Conservation (phyloP, 92 coral and sea anemone genomes). For the Porites rus region DNA sequence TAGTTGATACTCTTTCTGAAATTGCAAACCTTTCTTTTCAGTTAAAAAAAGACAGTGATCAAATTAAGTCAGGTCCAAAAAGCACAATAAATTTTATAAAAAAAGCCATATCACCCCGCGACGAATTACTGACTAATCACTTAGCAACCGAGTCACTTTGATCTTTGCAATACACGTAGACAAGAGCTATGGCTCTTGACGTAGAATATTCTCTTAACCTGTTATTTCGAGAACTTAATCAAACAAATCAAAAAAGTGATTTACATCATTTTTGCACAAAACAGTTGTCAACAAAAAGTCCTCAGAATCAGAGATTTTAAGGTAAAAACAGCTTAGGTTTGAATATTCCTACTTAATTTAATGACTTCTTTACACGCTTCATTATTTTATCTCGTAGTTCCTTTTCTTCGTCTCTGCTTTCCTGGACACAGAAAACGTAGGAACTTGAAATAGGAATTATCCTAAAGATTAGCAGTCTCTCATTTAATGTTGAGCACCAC, state of each 20-base stretch:
- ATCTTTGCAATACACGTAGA: background rate
- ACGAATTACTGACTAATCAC: background rate
- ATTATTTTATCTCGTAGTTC: background rate
- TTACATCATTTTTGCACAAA: background rate
- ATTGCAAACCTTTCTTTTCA: background rate
- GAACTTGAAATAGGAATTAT: no score
- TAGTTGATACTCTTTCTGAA: background rate
- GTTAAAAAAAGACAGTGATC: background rate
- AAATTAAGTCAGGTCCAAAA: background rate
- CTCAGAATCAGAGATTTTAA: no score
- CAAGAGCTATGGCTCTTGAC: no score
- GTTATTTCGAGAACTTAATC: background rate
- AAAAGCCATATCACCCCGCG: background rate
- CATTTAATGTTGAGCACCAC: no score
- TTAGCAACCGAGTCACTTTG: background rate
- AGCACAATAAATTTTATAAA: background rate
- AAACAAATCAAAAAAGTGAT: no score
- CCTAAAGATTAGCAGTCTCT: no score
- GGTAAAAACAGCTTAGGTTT: background rate
- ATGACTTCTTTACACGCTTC: background rate
- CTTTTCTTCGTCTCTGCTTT: background rate
- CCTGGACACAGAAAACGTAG: no score
- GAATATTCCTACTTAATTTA: background rate
- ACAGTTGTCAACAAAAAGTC: background rate
- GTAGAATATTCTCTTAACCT: background rate